Conservation (phyloP, 2,113 vertebrate genomes). For the Halichoerus grypus region DNA sequence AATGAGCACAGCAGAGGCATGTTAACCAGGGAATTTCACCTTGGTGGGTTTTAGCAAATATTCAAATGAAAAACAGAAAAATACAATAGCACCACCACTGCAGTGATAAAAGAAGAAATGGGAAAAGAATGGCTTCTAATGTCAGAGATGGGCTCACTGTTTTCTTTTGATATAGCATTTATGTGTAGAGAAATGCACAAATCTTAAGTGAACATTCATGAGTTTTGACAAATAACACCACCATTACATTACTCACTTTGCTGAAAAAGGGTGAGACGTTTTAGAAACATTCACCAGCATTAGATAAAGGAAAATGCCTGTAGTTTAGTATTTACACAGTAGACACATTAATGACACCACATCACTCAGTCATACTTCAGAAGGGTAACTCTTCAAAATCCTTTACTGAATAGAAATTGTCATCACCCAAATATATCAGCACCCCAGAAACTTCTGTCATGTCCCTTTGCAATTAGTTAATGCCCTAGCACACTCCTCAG, state of each 20-base stretch:
- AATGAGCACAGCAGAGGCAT: not conserved
- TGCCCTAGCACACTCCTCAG: not conserved
- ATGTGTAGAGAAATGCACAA: not conserved
- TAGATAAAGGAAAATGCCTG: not conserved
- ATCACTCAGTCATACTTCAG: not conserved
- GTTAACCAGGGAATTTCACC: not conserved
- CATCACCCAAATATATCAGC: not conserved
- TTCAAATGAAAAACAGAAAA: not conserved
- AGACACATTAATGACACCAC: not conserved
- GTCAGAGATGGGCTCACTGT: not conserved
- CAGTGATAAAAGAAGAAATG: not conserved
- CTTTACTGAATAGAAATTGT: slow-evolving; percentile 65
- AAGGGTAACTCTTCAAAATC: not conserved
- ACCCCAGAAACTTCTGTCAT: not conserved
- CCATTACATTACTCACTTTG: not conserved
- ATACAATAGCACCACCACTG: not conserved
- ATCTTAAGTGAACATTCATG: not conserved
- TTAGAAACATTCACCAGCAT: not conserved
- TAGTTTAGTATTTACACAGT: not conserved
- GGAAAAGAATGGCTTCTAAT: not conserved
- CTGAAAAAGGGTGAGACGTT: not conserved
- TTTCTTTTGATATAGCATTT: not conserved
- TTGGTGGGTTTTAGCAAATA: slow-evolving; percentile 8
- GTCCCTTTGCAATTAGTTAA: not conserved
- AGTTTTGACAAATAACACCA: not conserved